Percentiles rank a stretch among this genome's conserved stretches.
phyloP scores from a whole-genome alignment of 2,888 invertebrate species.

The Oscheius myriophilus region DNA sequence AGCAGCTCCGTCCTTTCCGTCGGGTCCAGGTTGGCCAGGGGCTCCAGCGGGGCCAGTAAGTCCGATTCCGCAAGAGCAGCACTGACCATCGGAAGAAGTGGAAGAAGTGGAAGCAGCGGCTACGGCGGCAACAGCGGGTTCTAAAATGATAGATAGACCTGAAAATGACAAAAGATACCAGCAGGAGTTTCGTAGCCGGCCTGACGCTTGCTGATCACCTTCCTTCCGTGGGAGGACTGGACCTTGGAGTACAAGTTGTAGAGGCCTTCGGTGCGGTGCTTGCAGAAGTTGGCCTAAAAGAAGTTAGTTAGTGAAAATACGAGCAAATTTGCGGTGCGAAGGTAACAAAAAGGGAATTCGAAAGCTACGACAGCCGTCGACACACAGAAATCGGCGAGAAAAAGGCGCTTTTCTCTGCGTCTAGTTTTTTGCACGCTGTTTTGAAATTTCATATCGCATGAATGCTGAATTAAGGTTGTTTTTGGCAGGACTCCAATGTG shows the following conservation, averaged over 20 bases:
- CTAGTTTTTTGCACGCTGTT: too few species aligned
- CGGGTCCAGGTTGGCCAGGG: conserved; percentile 23
- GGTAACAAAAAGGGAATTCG: neutral
- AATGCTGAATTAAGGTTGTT: too few species aligned
- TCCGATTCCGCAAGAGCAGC: conserved; percentile 55
- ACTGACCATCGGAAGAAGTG: conserved; percentile 36
- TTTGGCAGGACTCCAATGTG: too few species aligned
- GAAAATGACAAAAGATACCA: neutral
- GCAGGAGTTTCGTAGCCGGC: conserved; percentile 39
- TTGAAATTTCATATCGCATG: too few species aligned
- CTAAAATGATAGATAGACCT: neutral
- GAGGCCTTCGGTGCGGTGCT: conserved; percentile 29
- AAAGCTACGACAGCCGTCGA: too few species aligned
- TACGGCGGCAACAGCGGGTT: conserved; percentile 3
- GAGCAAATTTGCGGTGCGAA: neutral
- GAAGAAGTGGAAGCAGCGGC: conserved; percentile 16
- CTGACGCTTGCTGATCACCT: conserved; percentile 35
- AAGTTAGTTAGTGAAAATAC: neutral
- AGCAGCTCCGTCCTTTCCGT: conserved; percentile 28
- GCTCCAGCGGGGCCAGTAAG: conserved; percentile 39
- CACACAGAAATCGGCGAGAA: too few species aligned
- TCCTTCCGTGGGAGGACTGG: conserved; percentile 16
- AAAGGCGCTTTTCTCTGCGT: too few species aligned
- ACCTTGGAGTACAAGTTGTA: conserved; percentile 25
- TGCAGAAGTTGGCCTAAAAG: conserved; percentile 28